Evolutionary conservation across 30 jellyfish, hydroid and myxozoan genomes (phyloP).

Genomic region (Turritopsis dohrnii): DNA sequence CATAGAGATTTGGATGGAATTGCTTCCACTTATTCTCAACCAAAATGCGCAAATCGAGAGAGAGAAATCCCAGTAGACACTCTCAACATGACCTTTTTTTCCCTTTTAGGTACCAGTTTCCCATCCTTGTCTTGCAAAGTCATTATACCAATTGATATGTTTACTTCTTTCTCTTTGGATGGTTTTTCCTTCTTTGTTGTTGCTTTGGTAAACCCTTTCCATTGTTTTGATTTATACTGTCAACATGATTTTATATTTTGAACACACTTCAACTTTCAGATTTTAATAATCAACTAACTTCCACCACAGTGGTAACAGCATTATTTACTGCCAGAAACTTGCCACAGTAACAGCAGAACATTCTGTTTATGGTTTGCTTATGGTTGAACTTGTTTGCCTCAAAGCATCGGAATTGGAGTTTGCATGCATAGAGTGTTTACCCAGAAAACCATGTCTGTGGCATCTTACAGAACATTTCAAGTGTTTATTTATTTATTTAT

Average conservation of each 20-base stretch:
- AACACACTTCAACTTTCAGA: not conserved
- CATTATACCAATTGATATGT: not conserved
- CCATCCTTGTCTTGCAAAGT: not conserved
- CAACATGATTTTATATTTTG: not conserved
- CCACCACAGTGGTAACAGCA: not conserved
- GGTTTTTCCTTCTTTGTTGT: not conserved
- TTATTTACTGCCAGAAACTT: not conserved
- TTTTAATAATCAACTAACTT: not conserved
- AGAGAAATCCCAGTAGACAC: not conserved
- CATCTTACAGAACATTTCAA: too few relatives aligned
- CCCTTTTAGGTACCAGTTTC: not conserved
- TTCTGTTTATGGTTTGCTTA: too few relatives aligned
- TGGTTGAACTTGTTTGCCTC: too few relatives aligned
- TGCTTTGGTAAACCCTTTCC: not conserved
- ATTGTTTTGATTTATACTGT: not conserved
- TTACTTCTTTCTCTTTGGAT: not conserved
- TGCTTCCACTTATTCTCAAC: not conserved
- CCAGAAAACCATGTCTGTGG: too few relatives aligned
- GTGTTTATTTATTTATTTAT: too few relatives aligned
- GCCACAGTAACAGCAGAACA: not conserved
- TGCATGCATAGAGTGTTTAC: too few relatives aligned
- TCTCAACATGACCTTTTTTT: not conserved
- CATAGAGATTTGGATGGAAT: not conserved
- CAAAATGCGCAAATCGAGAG: not conserved
- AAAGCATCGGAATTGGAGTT: too few relatives aligned